A percentile compares a stretch with the other conserved stretches of the same genome.
Conservation (phyloP, 2,888 invertebrate genomes). For the Brenthis hecate region DNA sequence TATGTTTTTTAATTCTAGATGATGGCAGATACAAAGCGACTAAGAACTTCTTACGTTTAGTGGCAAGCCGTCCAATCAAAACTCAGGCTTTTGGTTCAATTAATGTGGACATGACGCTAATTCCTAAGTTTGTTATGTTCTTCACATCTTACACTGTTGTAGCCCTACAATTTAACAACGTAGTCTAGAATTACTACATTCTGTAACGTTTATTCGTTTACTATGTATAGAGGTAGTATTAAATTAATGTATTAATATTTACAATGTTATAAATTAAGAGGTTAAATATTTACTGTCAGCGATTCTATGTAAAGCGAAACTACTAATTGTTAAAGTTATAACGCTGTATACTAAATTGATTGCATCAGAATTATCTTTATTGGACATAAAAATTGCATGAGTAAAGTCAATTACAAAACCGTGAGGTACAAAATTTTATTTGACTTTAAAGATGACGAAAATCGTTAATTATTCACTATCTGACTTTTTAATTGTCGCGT, state of each 20-base stretch:
- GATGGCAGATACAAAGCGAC: constrained; percentile 42
- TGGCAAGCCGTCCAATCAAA: constrained; percentile 47
- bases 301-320: background rate
- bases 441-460: too few relatives aligned
- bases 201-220: background rate
- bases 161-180: constrained; percentile 53
- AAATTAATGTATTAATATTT: background rate
- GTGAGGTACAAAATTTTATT: too few relatives aligned
- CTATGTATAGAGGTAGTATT: background rate
- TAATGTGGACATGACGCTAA: constrained; percentile 51
- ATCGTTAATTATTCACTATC: too few relatives aligned
- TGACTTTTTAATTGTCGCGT: too few relatives aligned
- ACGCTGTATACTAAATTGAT: background rate
- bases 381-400: too few relatives aligned
- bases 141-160: constrained; percentile 55
- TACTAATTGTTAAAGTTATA: background rate
- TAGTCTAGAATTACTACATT: constrained; percentile 40
- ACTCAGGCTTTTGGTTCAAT: constrained; percentile 48
- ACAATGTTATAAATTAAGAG: too few relatives aligned
- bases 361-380: too few relatives aligned
- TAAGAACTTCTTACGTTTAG: constrained; percentile 49
- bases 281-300: background rate
- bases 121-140: constrained; percentile 50
- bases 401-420: too few relatives aligned
- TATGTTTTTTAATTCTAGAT: constrained; percentile 38